phyloP scores from a whole-genome alignment of 2,113 vertebrate species.

The Micronycteris hirsuta region DNA sequence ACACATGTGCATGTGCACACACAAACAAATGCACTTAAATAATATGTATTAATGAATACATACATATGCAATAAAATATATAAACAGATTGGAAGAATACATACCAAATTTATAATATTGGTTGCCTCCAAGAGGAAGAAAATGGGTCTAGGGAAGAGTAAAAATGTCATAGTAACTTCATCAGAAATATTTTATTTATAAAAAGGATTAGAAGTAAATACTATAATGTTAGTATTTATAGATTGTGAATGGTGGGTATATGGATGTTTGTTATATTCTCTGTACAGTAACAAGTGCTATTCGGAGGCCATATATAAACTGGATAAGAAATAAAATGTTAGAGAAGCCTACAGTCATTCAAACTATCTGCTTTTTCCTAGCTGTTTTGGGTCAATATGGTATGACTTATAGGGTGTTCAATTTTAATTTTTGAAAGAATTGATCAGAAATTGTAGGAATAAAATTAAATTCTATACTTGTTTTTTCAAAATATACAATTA shows the following conservation, averaged over 20 bases:
- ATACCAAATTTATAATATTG: no score
- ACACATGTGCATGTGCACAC: no score
- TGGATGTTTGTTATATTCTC: not conserved
- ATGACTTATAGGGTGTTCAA: not conserved
- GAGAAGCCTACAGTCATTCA: not conserved
- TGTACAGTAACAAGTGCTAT: not conserved
- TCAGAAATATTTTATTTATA: no score
- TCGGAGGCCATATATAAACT: not conserved
- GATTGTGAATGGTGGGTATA: not conserved
- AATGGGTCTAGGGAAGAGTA: no score
- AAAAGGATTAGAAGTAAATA: no score
- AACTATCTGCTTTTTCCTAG: not conserved
- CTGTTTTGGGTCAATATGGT: not conserved
- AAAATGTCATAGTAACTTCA: no score
- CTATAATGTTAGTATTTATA: no score
- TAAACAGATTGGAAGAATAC: no score
- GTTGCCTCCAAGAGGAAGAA: no score
- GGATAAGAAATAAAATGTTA: not conserved
- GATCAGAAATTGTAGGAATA: not conserved
- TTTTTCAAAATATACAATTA: conserved; percentile 13
- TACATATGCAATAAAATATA: not conserved
- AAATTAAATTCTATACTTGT: not conserved
- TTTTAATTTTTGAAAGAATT: conserved; percentile 20
- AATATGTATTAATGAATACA: no score
- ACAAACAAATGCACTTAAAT: no score